Conservation (phyloP, 2,888 invertebrate species). For the Osedax fenrisi region DNA sequence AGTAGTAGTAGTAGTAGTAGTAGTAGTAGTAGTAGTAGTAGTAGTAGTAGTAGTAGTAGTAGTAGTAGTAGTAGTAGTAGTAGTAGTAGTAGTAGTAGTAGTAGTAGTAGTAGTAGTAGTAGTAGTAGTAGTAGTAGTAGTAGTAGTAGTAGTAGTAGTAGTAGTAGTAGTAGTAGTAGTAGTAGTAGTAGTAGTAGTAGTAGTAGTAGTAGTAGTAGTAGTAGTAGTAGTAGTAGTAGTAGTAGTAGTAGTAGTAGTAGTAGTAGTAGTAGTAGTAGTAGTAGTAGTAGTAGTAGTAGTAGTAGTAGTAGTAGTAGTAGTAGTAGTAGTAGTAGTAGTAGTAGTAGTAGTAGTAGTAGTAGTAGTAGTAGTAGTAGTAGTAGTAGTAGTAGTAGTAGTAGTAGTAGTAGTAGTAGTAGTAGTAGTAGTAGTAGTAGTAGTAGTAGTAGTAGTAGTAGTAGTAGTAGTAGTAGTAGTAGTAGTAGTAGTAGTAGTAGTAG, state of each 20-base stretch:
- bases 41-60: conserved; percentile 13
- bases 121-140: conserved; percentile 29
- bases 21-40: conserved; percentile 17
- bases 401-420: conserved; percentile 17
- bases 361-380: conserved; percentile 8
- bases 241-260: conserved; percentile 11
- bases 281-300: conserved; percentile 2
- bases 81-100: conserved; percentile 14
- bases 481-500: conserved; percentile 21
- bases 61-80: conserved; percentile 17
- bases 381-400: conserved; percentile 24
- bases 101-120: conserved; percentile 22
- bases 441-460: conserved; percentile 22
- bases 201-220: conserved; percentile 9
- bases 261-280: conserved; percentile 3
- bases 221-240: conserved; percentile 8
- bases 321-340: background rate
- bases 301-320: background rate
- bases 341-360: background rate
- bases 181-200: conserved; percentile 21
- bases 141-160: conserved; percentile 29
- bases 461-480: conserved; percentile 21
- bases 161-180: conserved; percentile 25
- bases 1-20: conserved; percentile 16
- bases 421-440: conserved; percentile 24